Base-by-base conservation (phyloP, 92 coral and sea anemone species). In the Siderastrea siderea region DNA sequence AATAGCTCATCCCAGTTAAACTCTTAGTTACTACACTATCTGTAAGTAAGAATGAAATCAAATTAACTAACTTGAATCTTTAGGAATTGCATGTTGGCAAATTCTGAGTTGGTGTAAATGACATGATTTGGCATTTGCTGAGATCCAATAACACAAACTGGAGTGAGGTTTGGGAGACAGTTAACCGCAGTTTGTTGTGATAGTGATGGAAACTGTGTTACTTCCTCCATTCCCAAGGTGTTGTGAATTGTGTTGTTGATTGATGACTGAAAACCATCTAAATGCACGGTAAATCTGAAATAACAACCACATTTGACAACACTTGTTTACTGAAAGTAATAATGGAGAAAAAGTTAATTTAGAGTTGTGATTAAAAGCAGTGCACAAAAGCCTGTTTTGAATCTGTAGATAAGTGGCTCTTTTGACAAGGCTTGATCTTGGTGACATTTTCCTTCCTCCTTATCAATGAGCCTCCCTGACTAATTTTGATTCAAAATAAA, bases 21-120 rank as follows among this genome's bases (percentile, higher is more conserved):
- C 15, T 60, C 4, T 14, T 11, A 60, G 12, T 60, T 60, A 61
- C 6, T 61, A 2, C 66, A 61, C 73, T 79, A 2, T 2, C 84
- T 81, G 85, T 81, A 55, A 81, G 85, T 68, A 58, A 66, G 43
- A 3, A 43, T 26, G 45, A 65, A 60, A 72, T 13, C 17, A 1
- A 70, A 4, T 1, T 5, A 15, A 68, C 76, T 77, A n/a, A 85
- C 84, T 12, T 76, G 15, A 53, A 95, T 95, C 92, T 88, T 81
- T n/a, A 93, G 55, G 46, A 95, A 68, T 9, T 83, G 87, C 47
- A 89, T 71, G 57, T 68, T 77, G 7, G 92, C 91, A 79, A 95
- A 95, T 84, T 95, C 98, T 58, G 98, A 90, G 55, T 75, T 64
- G 47, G 98, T 87, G 75, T 88, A 95, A 49, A 95, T 84, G 43